Evolutionary conservation across 2,888 invertebrate genomes (phyloP).

Genomic region (Tuberolachnus salignus): DNA sequence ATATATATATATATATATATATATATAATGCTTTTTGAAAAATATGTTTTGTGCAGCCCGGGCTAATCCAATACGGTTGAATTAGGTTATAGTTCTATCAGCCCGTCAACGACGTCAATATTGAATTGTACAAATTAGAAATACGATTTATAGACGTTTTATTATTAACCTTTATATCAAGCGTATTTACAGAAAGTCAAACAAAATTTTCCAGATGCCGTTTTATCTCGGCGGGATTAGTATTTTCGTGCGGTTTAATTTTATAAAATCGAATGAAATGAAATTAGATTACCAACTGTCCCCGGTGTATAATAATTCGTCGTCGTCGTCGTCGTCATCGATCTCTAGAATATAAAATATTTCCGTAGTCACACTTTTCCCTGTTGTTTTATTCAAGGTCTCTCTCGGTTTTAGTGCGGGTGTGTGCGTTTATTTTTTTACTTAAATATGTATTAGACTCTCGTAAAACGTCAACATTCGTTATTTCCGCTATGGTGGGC

Average conservation of each 20-base stretch:
- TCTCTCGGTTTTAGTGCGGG: neutral
- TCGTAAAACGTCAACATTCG: neutral
- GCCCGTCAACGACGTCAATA: too few species aligned
- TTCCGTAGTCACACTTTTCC: neutral
- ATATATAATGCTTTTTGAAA: too few species aligned
- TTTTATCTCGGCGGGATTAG: too few species aligned
- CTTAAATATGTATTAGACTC: neutral
- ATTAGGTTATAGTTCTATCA: neutral
- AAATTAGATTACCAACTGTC: neutral
- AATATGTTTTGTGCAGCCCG: too few species aligned
- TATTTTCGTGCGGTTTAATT: neutral
- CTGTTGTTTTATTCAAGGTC: neutral
- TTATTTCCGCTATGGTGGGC: neutral
- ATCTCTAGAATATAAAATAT: neutral
- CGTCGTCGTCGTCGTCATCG: neutral
- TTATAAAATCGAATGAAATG: neutral
- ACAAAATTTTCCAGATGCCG: neutral
- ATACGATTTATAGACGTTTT: neutral
- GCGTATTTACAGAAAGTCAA: neutral
- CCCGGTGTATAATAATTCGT: neutral
- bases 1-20: too few species aligned
- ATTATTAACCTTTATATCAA: conserved; percentile 3
- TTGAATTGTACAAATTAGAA: neutral
- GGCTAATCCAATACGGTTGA: too few species aligned
- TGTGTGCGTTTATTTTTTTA: neutral